Percentiles rank a stretch among this genome's conserved stretches.
Conservation (phyloP, 2,888 invertebrate genomes). For the Ceraclea dissimilis region DNA sequence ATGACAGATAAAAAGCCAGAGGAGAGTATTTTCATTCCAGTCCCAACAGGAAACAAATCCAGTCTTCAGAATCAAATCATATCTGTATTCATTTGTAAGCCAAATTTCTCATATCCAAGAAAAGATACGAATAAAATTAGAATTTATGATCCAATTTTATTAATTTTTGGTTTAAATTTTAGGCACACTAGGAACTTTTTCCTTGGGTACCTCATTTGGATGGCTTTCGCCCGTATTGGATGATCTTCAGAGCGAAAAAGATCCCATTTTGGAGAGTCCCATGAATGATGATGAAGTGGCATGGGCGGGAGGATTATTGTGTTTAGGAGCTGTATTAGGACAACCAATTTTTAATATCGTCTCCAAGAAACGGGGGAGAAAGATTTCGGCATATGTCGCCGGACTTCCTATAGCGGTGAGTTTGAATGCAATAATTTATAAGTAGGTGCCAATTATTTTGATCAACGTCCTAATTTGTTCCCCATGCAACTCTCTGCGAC, state of each 20-base stretch:
- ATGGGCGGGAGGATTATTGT: constrained; percentile 18
- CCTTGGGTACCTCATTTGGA: constrained; percentile 22
- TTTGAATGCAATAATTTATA: too few species aligned
- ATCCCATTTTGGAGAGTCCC: constrained; percentile 7
- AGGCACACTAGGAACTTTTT: constrained; percentile 21
- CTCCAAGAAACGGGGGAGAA: constrained; percentile 18
- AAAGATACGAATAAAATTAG: too few species aligned
- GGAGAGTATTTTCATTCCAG: constrained; percentile 4
- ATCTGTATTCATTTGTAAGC: constrained; percentile 21
- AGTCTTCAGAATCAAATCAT: constrained; percentile 24
- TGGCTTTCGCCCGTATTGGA: constrained; percentile 24
- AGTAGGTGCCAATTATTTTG: too few species aligned
- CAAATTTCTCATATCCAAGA: background rate
- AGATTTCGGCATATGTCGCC: constrained; percentile 18
- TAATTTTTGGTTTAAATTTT: background rate
- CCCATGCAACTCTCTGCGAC: too few species aligned
- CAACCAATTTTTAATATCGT: constrained; percentile 19
- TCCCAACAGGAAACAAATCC: constrained; percentile 5
- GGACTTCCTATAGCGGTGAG: constrained; percentile 21
- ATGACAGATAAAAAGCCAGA: constrained; percentile 1
- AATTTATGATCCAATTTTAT: background rate
- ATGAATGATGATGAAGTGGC: constrained; percentile 18
- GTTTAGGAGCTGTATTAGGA: constrained; percentile 15
- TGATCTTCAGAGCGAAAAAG: constrained; percentile 5
- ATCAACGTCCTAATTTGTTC: too few species aligned